Conservation (phyloP, 2,113 vertebrate species). For the Phaethon lepturus region DNA sequence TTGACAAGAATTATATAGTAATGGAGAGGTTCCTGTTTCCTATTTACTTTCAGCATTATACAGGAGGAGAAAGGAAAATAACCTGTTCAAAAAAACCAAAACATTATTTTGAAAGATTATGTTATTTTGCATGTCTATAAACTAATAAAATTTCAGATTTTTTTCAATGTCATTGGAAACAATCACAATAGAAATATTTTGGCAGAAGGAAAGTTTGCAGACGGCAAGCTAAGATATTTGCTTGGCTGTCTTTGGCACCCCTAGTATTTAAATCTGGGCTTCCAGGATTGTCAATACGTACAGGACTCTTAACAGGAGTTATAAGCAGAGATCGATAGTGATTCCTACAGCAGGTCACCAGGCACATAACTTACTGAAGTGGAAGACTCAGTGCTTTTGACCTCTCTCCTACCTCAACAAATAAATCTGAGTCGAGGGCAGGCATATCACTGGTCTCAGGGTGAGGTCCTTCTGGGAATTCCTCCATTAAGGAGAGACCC, state of each 20-base stretch:
- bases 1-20: background rate
- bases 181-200: background rate
- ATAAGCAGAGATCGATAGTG: constrained; percentile 45
- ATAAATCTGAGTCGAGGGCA: constrained; percentile 18
- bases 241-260: background rate
- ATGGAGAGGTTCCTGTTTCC: background rate
- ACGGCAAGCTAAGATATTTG: background rate
- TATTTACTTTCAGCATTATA: background rate
- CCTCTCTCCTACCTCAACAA: constrained; percentile 11
- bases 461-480: background rate
- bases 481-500: background rate
- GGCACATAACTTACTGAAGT: constrained; percentile 37
- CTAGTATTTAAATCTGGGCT: background rate
- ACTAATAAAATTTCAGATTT: background rate
- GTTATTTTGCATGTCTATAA: background rate
- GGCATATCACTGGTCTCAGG: background rate
- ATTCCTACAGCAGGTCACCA: constrained; percentile 3
- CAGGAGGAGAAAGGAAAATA: background rate
- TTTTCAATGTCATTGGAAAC: background rate
- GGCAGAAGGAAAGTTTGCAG: background rate
- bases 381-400: constrained; percentile 37
- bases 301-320: constrained; percentile 18
- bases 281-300: background rate
- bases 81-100: background rate
- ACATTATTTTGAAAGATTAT: background rate